A percentile compares a stretch with the other conserved stretches of the same genome.
Evolutionary conservation across 2,113 vertebrate genomes (phyloP).

Genomic region (Otis tarda): DNA sequence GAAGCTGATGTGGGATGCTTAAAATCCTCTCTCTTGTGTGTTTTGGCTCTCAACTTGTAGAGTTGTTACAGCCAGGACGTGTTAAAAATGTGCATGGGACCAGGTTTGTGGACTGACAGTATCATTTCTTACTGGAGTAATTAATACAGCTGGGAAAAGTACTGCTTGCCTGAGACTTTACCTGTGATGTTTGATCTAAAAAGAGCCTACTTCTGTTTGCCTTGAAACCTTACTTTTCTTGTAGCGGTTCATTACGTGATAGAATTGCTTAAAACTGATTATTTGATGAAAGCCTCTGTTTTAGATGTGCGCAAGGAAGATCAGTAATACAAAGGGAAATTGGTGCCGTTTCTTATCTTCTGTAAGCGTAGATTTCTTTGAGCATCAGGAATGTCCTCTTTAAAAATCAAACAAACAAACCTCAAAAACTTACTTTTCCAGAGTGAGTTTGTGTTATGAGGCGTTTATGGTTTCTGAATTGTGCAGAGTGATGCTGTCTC

Average conservation of each 20-base stretch:
- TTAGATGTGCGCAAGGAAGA: not conserved
- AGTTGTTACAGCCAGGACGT: not conserved
- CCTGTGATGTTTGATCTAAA: not conserved
- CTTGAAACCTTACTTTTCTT: not conserved
- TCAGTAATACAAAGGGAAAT: not conserved
- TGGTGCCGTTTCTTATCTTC: accelerated
- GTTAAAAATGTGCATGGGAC: not conserved
- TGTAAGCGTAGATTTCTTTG: not conserved
- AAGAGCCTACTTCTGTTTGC: not conserved
- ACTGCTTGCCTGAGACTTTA: not conserved
- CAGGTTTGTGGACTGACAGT: not conserved
- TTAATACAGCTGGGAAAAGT: not conserved
- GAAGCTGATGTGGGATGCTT: not conserved
- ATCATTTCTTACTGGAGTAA: not conserved
- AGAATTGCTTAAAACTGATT: not conserved
- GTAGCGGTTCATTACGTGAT: not conserved
- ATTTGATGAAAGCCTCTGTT: not conserved
- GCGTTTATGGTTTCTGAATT: not conserved
- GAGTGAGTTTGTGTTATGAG: not conserved
- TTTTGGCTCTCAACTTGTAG: not conserved
- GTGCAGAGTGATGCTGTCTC: not conserved
- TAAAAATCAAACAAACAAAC: not conserved
- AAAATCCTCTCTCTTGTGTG: not conserved
- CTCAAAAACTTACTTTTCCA: not conserved
- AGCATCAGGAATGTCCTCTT: not conserved